Percentiles rank a stretch among this genome's conserved stretches.
Evolutionary conservation across 2,888 invertebrate genomes (phyloP).

Genomic region (Morpho deidamia): DNA sequence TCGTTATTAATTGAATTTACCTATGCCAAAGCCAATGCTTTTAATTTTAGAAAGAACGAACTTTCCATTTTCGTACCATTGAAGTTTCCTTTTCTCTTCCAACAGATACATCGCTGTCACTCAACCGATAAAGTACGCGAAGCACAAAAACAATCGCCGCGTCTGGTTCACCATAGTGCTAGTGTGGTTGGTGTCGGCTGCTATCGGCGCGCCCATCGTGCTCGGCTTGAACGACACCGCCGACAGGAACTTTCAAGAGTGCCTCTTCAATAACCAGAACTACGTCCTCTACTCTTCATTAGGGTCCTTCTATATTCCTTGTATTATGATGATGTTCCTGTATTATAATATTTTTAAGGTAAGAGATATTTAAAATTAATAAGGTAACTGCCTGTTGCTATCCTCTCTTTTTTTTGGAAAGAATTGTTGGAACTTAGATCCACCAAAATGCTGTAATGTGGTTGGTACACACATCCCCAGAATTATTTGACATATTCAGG

Average conservation of each 20-base stretch:
- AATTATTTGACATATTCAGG: no score
- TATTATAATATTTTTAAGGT: slow-evolving; percentile 99
- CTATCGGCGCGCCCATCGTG: slow-evolving; percentile 97
- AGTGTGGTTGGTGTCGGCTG: slow-evolving; percentile 95
- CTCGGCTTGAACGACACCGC: slow-evolving; percentile 96
- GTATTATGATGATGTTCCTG: slow-evolving; percentile 98
- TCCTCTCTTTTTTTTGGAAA: no score
- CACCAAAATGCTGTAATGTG: no score
- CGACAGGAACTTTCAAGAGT: slow-evolving; percentile 87
- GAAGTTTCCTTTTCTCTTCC: neutral
- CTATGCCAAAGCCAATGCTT: neutral
- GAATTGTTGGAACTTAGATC: no score
- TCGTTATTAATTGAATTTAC: neutral
- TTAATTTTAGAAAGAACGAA: no score
- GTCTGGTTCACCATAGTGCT: slow-evolving; percentile 96
- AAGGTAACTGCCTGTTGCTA: no score
- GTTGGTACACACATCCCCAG: no score
- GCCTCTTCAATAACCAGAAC: slow-evolving; percentile 98
- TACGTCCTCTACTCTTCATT: slow-evolving; percentile 98
- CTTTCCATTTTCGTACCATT: neutral
- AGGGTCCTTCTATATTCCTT: slow-evolving; percentile 99
- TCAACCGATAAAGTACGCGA: slow-evolving; percentile 98
- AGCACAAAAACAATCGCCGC: slow-evolving; percentile 96
- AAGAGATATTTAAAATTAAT: slow-evolving; percentile 31
- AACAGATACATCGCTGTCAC: slow-evolving; percentile 98